These are phyloP conservation scores for Zaprionus davidi DNA, from an alignment of 1,140 invertebrate genomes.

Conservation along the genomic window DNA sequence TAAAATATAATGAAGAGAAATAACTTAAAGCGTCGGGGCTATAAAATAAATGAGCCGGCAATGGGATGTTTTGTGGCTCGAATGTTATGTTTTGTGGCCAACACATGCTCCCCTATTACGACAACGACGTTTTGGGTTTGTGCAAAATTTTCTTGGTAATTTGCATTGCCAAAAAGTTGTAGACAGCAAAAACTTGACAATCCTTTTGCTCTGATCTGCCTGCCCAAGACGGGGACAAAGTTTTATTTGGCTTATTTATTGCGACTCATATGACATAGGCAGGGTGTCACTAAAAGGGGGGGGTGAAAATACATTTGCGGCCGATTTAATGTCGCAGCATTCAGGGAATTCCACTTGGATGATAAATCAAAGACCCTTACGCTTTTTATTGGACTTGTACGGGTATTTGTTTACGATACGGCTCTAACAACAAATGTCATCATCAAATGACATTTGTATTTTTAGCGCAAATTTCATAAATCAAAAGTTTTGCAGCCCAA, in stretches of 20 bases:
- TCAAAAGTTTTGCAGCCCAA: slow-evolving; percentile 67
- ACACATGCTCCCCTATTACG: slow-evolving; percentile 27
- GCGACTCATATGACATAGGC: slow-evolving; percentile 60
- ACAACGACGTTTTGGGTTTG: neutral
- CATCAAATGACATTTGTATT: slow-evolving; percentile 81
- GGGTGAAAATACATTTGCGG: slow-evolving; percentile 55
- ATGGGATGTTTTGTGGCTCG: slow-evolving; percentile 56
- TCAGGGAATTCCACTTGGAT: slow-evolving; percentile 55
- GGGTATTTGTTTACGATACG: slow-evolving; percentile 62
- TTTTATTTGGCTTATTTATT: slow-evolving; percentile 71
- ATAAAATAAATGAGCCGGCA: slow-evolving; percentile 81
- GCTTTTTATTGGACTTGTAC: slow-evolving; percentile 80
- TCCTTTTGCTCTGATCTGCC: slow-evolving; percentile 17
- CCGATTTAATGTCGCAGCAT: slow-evolving; percentile 52
- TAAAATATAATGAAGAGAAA: slow-evolving; percentile 82
- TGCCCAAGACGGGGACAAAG: slow-evolving; percentile 44
- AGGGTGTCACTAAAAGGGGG: neutral
- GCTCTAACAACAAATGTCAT: slow-evolving; percentile 60
- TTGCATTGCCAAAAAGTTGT: slow-evolving; percentile 53
- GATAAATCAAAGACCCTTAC: slow-evolving; percentile 47
- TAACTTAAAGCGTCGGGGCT: slow-evolving; percentile 78
- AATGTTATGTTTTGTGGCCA: slow-evolving; percentile 40
- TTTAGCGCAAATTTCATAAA: slow-evolving; percentile 78
- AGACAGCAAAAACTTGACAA: slow-evolving; percentile 41
- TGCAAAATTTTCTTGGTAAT: slow-evolving; percentile 39